Evolutionary conservation across 2,888 invertebrate species (phyloP).

Genomic region (Campaea margaritaria): DNA sequence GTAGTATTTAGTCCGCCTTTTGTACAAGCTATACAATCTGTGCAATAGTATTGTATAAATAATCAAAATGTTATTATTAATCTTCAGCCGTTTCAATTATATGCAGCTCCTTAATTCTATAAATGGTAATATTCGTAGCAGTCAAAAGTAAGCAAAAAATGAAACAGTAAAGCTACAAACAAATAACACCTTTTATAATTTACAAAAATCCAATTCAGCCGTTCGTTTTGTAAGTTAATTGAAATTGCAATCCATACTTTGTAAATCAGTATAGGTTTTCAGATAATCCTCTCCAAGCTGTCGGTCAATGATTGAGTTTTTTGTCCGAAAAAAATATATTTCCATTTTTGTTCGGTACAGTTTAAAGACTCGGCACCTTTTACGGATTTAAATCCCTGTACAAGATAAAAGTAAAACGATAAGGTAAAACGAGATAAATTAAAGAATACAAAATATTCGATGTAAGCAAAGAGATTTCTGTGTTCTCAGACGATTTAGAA

Average conservation of each 20-base stretch:
- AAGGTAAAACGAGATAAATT: too few species aligned
- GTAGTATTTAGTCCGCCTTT: too few species aligned
- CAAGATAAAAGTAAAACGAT: slow-evolving; percentile 1
- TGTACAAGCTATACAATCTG: too few species aligned
- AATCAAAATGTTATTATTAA: too few species aligned
- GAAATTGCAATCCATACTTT: slow-evolving; percentile 43
- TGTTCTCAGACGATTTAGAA: too few species aligned
- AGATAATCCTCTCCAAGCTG: slow-evolving; percentile 37
- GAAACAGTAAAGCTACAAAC: too few species aligned
- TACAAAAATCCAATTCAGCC: slow-evolving; percentile 11
- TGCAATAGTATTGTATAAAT: too few species aligned
- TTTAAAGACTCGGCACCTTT: slow-evolving; percentile 11
- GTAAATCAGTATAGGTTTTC: slow-evolving; percentile 37
- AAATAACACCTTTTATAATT: slow-evolving; percentile 6
- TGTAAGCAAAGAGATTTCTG: neutral
- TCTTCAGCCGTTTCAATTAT: too few species aligned
- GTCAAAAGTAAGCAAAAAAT: too few species aligned
- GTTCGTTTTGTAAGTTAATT: slow-evolving; percentile 40
- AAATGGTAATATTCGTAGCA: too few species aligned
- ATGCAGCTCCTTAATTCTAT: too few species aligned
- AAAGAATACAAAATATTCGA: neutral
- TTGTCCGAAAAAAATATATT: slow-evolving; percentile 27
- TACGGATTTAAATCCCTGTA: slow-evolving; percentile 4
- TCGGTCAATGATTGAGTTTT: slow-evolving; percentile 37
- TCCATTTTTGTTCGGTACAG: slow-evolving; percentile 20